phyloP scores from a whole-genome alignment of 2,113 vertebrate species.

The Tricholaema leucomelas region DNA sequence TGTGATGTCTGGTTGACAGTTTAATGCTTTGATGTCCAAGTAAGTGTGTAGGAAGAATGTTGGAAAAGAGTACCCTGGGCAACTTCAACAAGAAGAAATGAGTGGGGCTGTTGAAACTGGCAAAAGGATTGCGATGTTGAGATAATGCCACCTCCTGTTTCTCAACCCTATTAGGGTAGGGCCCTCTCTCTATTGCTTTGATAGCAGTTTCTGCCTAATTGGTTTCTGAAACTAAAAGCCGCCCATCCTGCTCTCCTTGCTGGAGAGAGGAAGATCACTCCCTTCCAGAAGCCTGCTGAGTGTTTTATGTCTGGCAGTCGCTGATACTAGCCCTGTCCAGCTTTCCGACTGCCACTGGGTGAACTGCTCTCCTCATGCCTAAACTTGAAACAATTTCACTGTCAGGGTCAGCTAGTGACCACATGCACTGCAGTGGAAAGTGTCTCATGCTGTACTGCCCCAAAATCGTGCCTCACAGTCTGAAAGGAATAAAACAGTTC shows the following conservation, averaged over 20 bases:
- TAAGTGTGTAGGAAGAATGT: background rate
- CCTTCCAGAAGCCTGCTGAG: conserved; percentile 48
- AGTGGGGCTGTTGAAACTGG: background rate
- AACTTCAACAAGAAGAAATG: background rate
- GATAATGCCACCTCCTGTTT: conserved; percentile 45
- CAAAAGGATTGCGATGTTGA: background rate
- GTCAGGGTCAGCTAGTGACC: background rate
- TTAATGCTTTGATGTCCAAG: background rate
- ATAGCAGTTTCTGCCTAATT: conserved; percentile 68
- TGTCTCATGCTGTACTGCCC: background rate
- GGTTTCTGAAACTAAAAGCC: conserved; percentile 55
- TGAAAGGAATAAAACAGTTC: background rate
- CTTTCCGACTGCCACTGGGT: conserved; percentile 3
- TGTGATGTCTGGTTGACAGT: background rate
- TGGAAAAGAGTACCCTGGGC: background rate
- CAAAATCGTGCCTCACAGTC: background rate
- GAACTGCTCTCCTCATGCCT: background rate
- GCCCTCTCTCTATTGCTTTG: conserved; percentile 48
- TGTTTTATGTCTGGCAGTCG: rapidly evolving
- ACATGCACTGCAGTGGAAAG: background rate
- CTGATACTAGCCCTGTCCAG: conserved; percentile 25
- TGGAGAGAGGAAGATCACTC: conserved; percentile 38
- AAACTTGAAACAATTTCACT: background rate
- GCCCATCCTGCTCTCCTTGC: conserved; percentile 61
- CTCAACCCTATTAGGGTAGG: conserved; percentile 52